These are phyloP conservation scores for Acinonyx jubatus DNA, from an alignment of 2,113 vertebrate genomes.

Conservation along the genomic window DNA sequence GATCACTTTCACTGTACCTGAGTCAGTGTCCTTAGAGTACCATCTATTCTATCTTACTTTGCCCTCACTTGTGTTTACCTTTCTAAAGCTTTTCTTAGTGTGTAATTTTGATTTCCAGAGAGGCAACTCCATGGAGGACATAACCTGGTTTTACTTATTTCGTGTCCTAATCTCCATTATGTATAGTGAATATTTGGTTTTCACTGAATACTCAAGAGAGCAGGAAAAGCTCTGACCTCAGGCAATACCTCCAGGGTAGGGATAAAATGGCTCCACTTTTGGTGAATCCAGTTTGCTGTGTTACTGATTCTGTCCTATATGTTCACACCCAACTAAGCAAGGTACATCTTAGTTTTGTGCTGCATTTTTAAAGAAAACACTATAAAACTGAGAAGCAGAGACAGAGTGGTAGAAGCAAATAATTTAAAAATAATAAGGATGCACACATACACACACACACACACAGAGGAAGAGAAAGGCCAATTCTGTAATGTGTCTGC, in stretches of 20 bases:
- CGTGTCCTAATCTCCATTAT: neutral
- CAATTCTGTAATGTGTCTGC: neutral
- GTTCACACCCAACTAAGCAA: neutral
- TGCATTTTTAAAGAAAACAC: neutral
- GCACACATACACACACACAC: neutral
- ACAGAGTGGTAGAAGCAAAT: neutral
- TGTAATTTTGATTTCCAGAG: neutral
- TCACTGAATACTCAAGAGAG: neutral
- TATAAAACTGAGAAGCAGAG: neutral
- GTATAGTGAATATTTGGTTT: neutral
- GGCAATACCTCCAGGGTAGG: neutral
- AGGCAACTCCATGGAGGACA: neutral
- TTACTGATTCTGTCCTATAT: neutral
- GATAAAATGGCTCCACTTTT: neutral
- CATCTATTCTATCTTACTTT: neutral
- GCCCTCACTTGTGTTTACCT: neutral
- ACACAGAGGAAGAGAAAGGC: neutral
- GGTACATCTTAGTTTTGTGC: neutral
- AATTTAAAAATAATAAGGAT: constrained; percentile 9
- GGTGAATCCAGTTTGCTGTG: neutral
- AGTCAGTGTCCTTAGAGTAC: neutral
- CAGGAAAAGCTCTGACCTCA: neutral
- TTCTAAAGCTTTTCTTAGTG: neutral
- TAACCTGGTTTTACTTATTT: neutral
- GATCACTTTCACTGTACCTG: neutral